These are phyloP conservation scores for Lapara coniferarum DNA, from an alignment of 2,888 invertebrate species.

Conservation along the genomic window DNA sequence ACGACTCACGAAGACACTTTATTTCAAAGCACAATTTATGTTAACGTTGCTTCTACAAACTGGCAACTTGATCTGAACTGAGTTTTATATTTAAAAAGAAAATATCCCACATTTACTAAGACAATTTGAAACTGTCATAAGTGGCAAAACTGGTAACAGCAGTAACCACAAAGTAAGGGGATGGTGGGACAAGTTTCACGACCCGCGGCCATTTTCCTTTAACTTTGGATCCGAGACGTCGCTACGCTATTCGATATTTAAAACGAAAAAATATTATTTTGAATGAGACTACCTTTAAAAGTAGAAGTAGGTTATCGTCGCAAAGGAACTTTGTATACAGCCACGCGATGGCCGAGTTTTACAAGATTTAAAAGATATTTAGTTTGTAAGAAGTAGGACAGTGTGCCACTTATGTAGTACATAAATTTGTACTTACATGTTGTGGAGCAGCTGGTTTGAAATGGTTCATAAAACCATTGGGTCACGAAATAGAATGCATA, in stretches of 20 bases:
- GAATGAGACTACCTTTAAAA: neutral
- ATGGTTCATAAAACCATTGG: too few species aligned
- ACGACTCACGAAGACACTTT: neutral
- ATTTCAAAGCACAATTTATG: neutral
- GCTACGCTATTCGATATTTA: constrained; percentile 3
- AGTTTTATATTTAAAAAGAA: neutral
- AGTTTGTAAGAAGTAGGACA: neutral
- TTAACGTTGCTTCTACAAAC: neutral
- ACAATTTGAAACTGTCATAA: constrained; percentile 29
- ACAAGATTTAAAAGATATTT: neutral
- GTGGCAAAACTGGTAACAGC: constrained; percentile 32
- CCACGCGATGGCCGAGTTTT: neutral
- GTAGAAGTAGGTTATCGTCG: neutral
- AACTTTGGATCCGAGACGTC: constrained; percentile 4
- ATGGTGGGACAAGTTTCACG: constrained; percentile 34
- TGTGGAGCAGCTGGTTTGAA: too few species aligned
- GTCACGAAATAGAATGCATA: too few species aligned
- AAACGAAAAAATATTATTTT: neutral
- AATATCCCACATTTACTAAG: neutral
- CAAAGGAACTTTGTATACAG: neutral
- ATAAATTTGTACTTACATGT: too few species aligned
- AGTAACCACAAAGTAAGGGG: constrained; percentile 36
- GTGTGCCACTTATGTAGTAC: neutral
- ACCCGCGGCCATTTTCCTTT: constrained; percentile 16
- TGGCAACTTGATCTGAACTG: neutral